Base-by-base conservation (phyloP, 2,113 vertebrate genomes). In the Misgurnus anguillicaudatus region DNA sequence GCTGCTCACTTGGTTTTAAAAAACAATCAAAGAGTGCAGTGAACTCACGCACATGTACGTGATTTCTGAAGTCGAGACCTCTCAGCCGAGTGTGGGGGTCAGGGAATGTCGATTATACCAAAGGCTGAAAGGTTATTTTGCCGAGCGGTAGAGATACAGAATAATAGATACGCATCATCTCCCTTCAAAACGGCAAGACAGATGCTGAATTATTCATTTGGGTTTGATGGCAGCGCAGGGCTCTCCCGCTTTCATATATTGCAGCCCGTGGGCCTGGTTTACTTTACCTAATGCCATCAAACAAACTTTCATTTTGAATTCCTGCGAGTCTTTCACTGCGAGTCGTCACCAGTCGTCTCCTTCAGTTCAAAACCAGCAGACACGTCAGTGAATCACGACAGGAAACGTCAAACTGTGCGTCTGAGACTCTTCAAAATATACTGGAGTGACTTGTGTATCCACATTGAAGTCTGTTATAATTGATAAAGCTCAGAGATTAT, bases 141-240 rank as follows among this genome's bases (percentile, higher is more conserved):
- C 42, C 24, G 64, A 53, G 72, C 16, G 51, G 24, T 62, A 62
- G 13, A 17, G 72, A 69, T 31, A 42, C 21, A 75, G 75, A 82
- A 82, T 64, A 82, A 75, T 76, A 80, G 41, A 82, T 85, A 45
- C 65, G 14, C 55, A 51, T 81, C 62, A 75, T 55, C 63, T 48
- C 77, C 67, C 66, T 74, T 82, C 60, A 79, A 69, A 76, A 72
- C 63, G 41, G 53, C 60, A 80, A 61, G 70, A 80, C 66, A 42
- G 45, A 60, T 14, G 7, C 47, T 79, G 78, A 77, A 84, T 77
- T 71, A 86, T 85, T 83, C 80, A 81, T 85, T 64, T 58, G 41
- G 24, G 58, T 76, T 71, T 78, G 42, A 82, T 67, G 64, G 60
- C 74, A 47, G 38, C 38, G 41, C 9, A 5, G 42, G 45, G 66